Conservation (phyloP, 2,797 vertebrate species). For the Gymnopithys bicolor region DNA sequence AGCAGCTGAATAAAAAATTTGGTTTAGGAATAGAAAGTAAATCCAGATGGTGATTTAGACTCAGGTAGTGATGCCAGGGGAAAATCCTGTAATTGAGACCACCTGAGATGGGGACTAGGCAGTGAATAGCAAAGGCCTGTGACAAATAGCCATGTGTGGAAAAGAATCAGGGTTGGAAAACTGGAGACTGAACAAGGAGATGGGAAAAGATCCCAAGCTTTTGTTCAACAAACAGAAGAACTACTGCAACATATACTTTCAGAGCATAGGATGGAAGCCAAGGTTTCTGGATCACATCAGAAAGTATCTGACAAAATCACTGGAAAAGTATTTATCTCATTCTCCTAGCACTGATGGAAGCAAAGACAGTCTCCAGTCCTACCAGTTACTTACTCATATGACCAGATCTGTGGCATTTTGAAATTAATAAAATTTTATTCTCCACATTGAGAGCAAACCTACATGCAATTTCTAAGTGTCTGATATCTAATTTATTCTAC, state of each 20-base stretch:
- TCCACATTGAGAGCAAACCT: not conserved
- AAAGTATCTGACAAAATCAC: constrained; percentile 28
- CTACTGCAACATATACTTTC: not conserved
- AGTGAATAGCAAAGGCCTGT: not conserved
- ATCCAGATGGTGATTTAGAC: constrained; percentile 5
- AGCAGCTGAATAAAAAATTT: not conserved
- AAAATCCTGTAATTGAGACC: constrained; percentile 7
- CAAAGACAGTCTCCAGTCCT: not conserved
- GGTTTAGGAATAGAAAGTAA: not conserved
- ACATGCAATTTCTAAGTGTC: not conserved
- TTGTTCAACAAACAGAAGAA: not conserved
- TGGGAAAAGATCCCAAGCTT: not conserved
- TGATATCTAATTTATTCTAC: not conserved
- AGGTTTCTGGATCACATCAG: constrained; percentile 26
- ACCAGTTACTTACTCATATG: not conserved
- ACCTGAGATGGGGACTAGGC: not conserved
- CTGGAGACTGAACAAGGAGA: not conserved
- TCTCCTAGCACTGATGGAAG: not conserved
- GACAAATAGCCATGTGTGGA: not conserved
- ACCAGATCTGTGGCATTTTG: not conserved
- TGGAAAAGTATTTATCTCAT: constrained; percentile 12
- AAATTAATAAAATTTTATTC: not conserved
- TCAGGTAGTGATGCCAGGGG: not conserved
- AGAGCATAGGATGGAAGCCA: constrained; percentile 20
- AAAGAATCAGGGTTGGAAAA: constrained; percentile 7